These are phyloP conservation scores for Hermetia illucens DNA, from an alignment of 1,140 invertebrate species.

Conservation along the genomic window DNA sequence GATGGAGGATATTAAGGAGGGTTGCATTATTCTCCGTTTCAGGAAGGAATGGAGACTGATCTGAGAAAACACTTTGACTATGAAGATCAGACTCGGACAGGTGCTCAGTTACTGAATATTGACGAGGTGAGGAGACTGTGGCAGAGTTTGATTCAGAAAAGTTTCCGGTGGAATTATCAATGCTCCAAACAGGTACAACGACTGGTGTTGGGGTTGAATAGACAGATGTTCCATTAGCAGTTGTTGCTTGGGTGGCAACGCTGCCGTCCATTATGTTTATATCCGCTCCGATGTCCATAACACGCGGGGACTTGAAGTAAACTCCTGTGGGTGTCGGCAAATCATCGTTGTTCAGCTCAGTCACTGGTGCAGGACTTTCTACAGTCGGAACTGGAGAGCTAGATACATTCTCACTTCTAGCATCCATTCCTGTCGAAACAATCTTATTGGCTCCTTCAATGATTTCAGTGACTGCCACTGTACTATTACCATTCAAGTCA, in stretches of 20 bases:
- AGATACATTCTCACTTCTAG: too few species aligned
- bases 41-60: constrained; percentile 37
- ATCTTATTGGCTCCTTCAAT: too few species aligned
- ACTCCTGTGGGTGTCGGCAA: constrained; percentile 4
- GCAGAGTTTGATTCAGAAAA: not conserved
- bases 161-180: not conserved
- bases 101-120: constrained; percentile 7
- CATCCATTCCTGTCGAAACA: too few species aligned
- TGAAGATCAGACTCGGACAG: not conserved
- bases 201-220: not conserved
- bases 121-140: not conserved
- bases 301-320: constrained; percentile 1
- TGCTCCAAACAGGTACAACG: not conserved
- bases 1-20: constrained; percentile 37
- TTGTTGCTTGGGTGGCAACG: not conserved
- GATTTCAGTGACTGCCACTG: too few species aligned
- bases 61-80: not conserved
- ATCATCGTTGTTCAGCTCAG: constrained; percentile 5
- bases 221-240: not conserved
- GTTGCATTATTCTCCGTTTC: constrained; percentile 43
- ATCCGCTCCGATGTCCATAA: not conserved
- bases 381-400: too few species aligned
- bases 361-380: constrained; percentile 4
- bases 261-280: constrained; percentile 4
- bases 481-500: too few species aligned